phyloP scores from a whole-genome alignment of 1,140 invertebrate genomes.

The Drosophila hydei region DNA sequence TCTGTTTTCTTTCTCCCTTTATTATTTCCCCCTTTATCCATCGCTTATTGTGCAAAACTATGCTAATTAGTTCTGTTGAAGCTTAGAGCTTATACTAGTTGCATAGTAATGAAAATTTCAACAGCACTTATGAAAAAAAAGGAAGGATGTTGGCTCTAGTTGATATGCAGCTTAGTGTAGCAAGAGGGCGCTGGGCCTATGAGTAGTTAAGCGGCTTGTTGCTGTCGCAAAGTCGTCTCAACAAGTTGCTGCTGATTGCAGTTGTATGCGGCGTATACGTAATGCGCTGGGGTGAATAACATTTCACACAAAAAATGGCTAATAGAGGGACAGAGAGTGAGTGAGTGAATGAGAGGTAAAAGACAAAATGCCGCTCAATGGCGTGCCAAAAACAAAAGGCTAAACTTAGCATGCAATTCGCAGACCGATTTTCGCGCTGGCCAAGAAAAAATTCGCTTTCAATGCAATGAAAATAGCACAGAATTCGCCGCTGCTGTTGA shows the following conservation, averaged over 20 bases:
- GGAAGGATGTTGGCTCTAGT: slow-evolving; percentile 12
- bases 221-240: slow-evolving; percentile 57
- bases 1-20: neutral
- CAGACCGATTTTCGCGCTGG: slow-evolving; percentile 26
- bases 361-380: slow-evolving; percentile 72
- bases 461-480: slow-evolving; percentile 73
- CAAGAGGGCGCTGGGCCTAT: slow-evolving; percentile 3
- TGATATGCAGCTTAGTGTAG: slow-evolving; percentile 14
- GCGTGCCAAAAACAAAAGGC: slow-evolving; percentile 81
- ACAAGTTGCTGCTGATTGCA: slow-evolving; percentile 56
- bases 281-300: slow-evolving; percentile 76
- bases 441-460: slow-evolving; percentile 60
- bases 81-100: neutral
- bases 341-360: slow-evolving; percentile 13
- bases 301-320: slow-evolving; percentile 44
- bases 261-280: slow-evolving; percentile 66
- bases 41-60: neutral
- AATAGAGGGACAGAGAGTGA: slow-evolving; percentile 12
- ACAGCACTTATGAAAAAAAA: neutral
- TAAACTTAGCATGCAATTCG: slow-evolving; percentile 78
- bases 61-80: neutral
- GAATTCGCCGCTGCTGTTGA: slow-evolving; percentile 42
- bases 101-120: slow-evolving; percentile 1
- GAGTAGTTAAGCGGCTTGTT: slow-evolving; percentile 37
- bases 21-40: neutral